Conservation (phyloP, 1,140 invertebrate species). For the Araneus ventricosus region DNA sequence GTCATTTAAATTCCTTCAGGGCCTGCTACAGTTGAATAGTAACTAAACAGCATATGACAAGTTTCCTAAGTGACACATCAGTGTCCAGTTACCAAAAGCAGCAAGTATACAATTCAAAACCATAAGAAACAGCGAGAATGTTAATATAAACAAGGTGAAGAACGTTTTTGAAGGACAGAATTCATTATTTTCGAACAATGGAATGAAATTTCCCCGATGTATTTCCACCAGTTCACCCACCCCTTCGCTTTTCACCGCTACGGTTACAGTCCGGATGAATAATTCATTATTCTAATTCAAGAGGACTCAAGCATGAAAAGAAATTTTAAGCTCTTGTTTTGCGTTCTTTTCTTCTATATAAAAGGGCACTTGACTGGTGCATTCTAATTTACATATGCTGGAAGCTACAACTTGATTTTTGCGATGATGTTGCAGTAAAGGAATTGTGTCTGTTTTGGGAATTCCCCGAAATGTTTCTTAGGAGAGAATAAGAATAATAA, state of each 20-base stretch:
- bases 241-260: not conserved
- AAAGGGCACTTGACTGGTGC: not conserved
- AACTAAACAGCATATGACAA: not conserved
- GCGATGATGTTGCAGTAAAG: not conserved
- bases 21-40: not conserved
- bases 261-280: constrained; percentile 12
- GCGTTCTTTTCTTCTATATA: constrained; percentile 33
- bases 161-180: constrained; percentile 13
- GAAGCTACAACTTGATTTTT: not conserved
- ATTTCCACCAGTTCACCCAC: not conserved
- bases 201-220: constrained; percentile 35
- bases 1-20: not conserved
- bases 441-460: not conserved
- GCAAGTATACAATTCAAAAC: not conserved
- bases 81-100: not conserved
- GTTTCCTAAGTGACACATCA: not conserved
- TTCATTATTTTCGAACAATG: constrained; percentile 53
- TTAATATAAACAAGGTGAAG: constrained; percentile 28
- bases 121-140: not conserved
- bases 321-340: constrained; percentile 36
- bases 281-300: constrained; percentile 57
- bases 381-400: constrained; percentile 9
- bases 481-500: not conserved
- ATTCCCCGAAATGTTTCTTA: not conserved
- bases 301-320: constrained; percentile 27